Evolutionary conservation across 1,140 invertebrate species (phyloP).

Genomic region (Uloborus diversus): DNA sequence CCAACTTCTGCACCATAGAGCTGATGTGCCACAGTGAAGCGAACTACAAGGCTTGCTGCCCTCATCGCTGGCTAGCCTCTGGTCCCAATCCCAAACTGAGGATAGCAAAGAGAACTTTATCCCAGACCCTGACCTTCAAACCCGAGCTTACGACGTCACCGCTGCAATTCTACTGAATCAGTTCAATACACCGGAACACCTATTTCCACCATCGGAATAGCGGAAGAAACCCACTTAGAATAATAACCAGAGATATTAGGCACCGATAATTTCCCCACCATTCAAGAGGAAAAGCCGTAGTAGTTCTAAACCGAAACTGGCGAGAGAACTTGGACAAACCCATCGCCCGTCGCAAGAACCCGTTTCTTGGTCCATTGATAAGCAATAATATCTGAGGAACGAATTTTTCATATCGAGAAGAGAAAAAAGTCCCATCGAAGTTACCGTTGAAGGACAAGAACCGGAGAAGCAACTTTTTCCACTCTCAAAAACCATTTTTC

Average conservation of each 20-base stretch:
- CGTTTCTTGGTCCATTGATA: neutral
- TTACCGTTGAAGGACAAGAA: constrained; percentile 15
- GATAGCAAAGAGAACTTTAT: constrained; percentile 1
- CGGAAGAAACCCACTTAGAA: neutral
- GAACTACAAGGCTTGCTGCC: constrained; percentile 46
- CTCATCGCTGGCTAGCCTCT: constrained; percentile 43
- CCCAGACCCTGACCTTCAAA: neutral
- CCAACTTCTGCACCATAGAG: neutral
- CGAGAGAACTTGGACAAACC: constrained; percentile 13
- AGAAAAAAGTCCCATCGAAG: no score
- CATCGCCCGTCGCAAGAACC: constrained; percentile 1
- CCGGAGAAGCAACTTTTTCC: constrained; percentile 39
- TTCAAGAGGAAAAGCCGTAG: no score
- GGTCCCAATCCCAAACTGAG: constrained; percentile 48
- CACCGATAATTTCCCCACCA: neutral
- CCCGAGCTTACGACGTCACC: neutral
- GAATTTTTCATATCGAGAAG: neutral
- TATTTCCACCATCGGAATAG: constrained; percentile 9
- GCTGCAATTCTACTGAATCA: neutral
- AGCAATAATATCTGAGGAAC: constrained; percentile 1
- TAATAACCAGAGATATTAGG: constrained; percentile 5
- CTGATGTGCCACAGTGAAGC: constrained; percentile 53
- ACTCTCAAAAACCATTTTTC: neutral
- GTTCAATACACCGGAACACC: constrained; percentile 22
- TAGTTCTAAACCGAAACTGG: no score